Evolutionary conservation across 2,888 invertebrate genomes (phyloP).

Genomic region (Campoletis raptor): DNA sequence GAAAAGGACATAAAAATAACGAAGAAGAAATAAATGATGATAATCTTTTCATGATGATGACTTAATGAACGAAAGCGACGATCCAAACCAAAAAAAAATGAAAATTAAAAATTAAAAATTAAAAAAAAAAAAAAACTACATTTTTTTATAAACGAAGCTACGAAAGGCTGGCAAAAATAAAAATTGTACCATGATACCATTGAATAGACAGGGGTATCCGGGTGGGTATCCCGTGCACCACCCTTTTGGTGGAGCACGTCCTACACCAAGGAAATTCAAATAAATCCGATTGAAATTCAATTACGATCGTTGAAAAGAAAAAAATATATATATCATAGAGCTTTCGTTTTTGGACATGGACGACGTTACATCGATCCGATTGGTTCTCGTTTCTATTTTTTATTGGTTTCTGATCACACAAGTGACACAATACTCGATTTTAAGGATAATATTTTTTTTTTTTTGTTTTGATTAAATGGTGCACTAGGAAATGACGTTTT

Average conservation of each 20-base stretch:
- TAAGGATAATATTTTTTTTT: neutral
- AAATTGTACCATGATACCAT: constrained; percentile 76
- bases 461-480: neutral
- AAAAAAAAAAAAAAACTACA: constrained; percentile 27
- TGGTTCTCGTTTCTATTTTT: neutral
- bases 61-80: constrained; percentile 53
- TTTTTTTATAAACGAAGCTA: constrained; percentile 19
- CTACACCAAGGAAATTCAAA: constrained; percentile 62
- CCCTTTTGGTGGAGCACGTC: constrained; percentile 72
- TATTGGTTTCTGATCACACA: neutral
- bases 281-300: constrained; percentile 54
- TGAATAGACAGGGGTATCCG: constrained; percentile 74
- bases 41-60: constrained; percentile 13
- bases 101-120: constrained; percentile 47
- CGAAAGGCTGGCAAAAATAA: constrained; percentile 68
- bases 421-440: neutral
- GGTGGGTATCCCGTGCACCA: constrained; percentile 76
- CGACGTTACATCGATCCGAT: constrained; percentile 28
- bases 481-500: neutral
- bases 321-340: constrained; percentile 13
- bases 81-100: constrained; percentile 3
- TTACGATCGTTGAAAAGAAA: constrained; percentile 29
- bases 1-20: constrained; percentile 12
- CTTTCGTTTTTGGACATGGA: constrained; percentile 29
- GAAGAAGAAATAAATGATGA: constrained; percentile 27